Percentiles rank a stretch among this genome's conserved stretches.
These are phyloP conservation scores for Piliocolobus tephrosceles DNA, from an alignment of 2,113 vertebrate genomes.

Conservation along the genomic window DNA sequence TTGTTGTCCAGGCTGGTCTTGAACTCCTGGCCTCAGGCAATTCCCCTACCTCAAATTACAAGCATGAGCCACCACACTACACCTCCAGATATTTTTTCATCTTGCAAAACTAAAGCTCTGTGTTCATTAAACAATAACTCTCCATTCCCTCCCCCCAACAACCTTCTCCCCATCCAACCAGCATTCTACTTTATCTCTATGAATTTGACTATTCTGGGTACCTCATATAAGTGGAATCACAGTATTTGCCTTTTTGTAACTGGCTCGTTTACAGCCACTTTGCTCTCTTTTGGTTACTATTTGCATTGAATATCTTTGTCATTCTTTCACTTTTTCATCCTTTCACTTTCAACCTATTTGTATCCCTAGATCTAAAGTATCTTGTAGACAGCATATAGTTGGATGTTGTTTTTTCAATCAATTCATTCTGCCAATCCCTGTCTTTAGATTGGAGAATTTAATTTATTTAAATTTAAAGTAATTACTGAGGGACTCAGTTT, in stretches of 20 bases:
- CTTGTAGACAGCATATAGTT: not conserved
- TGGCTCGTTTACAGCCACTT: not conserved
- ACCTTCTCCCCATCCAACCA: not conserved
- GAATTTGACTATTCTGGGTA: not conserved
- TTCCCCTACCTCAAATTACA: too few relatives aligned
- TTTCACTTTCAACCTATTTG: not conserved
- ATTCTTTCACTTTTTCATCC: not conserved
- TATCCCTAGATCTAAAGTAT: not conserved
- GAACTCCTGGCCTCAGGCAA: too few relatives aligned
- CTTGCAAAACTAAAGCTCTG: not conserved
- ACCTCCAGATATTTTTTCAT: not conserved
- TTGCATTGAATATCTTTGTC: not conserved
- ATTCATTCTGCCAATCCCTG: not conserved
- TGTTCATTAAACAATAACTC: too few relatives aligned
- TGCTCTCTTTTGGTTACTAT: not conserved
- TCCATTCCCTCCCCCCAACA: not conserved
- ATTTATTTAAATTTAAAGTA: not conserved
- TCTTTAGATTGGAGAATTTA: not conserved
- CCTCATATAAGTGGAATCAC: not conserved
- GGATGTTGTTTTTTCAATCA: not conserved
- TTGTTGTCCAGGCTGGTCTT: too few relatives aligned
- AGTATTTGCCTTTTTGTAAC: not conserved
- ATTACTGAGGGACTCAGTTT: not conserved
- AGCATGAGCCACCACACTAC: too few relatives aligned
- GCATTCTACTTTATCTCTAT: not conserved